Percentiles rank a stretch among this genome's conserved stretches.
These are phyloP conservation scores for Coenobita brevimanus DNA, from an alignment of 1,140 invertebrate species.

Conservation along the genomic window DNA sequence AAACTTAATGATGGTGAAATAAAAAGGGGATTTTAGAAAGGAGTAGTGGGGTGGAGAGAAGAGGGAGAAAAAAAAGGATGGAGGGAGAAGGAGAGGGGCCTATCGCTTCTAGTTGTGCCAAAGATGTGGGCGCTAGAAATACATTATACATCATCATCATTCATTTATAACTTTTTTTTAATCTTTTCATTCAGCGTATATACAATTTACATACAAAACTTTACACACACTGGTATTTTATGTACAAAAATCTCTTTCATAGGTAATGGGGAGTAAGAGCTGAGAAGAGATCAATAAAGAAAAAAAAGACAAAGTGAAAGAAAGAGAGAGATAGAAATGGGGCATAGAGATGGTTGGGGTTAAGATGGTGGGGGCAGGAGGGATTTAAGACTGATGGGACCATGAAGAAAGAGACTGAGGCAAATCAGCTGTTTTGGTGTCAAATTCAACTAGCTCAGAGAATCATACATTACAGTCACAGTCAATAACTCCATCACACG, in stretches of 20 bases:
- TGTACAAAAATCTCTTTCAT: constrained; percentile 14
- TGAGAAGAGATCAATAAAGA: background rate
- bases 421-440: no score
- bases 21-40: constrained; percentile 14
- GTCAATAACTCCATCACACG: no score
- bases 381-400: no score
- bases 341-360: no score
- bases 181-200: constrained; percentile 35
- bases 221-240: constrained; percentile 42
- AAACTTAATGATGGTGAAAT: background rate
- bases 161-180: constrained; percentile 27
- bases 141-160: constrained; percentile 8
- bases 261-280: background rate
- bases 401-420: no score
- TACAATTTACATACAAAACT: constrained; percentile 62
- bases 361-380: no score
- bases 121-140: constrained; percentile 37
- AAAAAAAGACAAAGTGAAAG: no score
- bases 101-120: constrained; percentile 39
- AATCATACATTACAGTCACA: no score
- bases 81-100: constrained; percentile 7
- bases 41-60: background rate
- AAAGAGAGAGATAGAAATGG: no score
- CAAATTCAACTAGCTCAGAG: no score
- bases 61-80: background rate